Evolutionary conservation across 2,888 invertebrate species (phyloP), one percentile per base, ranked within the genome.

Genomic region (Eremobia ochroleuca): DNA sequence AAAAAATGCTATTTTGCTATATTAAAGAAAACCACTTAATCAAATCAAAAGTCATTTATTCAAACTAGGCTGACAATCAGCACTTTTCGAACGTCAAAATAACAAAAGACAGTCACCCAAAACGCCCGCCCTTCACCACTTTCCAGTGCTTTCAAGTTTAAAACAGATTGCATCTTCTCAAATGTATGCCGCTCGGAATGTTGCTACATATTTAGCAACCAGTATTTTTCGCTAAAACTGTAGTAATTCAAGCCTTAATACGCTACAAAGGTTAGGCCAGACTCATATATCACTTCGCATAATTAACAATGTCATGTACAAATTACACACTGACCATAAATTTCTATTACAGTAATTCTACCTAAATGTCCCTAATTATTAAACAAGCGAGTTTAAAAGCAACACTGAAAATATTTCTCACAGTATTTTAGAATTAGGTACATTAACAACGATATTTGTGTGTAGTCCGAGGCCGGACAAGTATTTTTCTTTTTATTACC

Each of bases 221-320:
- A 37, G 13, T 13, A 4, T 43, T 70, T 79, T 73, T 64, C 15
- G 3, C 9, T 11, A 28, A 15, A 40, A 58, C 67, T 62, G 31
- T 61, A 25, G 11, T 72, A 64, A 67, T 76, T 58, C 18, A 64
- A 21, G 49, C 55, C 15, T 15, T 15, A 67, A 28, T 66, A 43
- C 55, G 46, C 31, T 52, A 43, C 28, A 15, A 62, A 28, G 18
- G 15, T 43, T 68, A 68, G 18, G 6, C 34, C 8, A 52, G 34
- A 37, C 49, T 67, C 76, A 59, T 83, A 73, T 73, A 83, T 85
- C 85, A 83, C 37, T 40, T 67, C 37, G 69, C 46, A 76, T 83
- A 85, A 85, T 83, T 81, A 85, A 81, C 77, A 73, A 64, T 82
- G 82, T 83, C 82, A 81, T 83, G 77, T 83, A 70, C 85, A 83